phyloP scores from a whole-genome alignment of 92 coral and sea anemone genomes.

The Parazoanthus atlanticus region DNA sequence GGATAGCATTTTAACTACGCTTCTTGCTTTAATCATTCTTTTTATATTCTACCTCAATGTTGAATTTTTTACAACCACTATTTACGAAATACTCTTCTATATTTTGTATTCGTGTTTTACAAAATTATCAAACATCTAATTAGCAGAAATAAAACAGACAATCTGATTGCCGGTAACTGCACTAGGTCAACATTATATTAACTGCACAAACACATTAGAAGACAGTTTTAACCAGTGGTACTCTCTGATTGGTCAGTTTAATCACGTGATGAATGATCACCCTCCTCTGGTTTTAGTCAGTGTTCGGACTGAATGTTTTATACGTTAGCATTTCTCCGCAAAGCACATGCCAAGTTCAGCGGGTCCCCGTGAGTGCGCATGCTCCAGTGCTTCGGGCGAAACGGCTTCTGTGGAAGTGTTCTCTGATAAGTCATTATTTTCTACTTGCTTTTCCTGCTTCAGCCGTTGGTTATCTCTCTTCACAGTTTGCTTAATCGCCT shows the following conservation, averaged over 20 bases:
- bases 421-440: background rate
- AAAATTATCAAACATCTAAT: background rate
- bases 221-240: background rate
- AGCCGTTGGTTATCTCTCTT: background rate
- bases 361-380: background rate
- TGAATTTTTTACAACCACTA: no score
- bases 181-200: background rate
- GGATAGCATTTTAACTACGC: background rate
- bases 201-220: no score
- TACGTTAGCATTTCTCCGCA: constrained; percentile 16
- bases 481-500: background rate
- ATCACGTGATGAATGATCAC: no score
- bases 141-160: background rate
- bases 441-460: background rate
- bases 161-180: background rate
- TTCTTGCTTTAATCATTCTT: no score
- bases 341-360: constrained; percentile 28
- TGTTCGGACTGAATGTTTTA: background rate
- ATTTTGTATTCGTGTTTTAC: background rate
- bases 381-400: background rate
- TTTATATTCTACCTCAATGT: no score
- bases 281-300: background rate
- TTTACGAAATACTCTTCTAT: no score
- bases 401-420: background rate
- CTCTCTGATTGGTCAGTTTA: background rate